These are phyloP conservation scores for Callopanchax toddi DNA, from an alignment of 2,113 vertebrate genomes.

Conservation along the genomic window DNA sequence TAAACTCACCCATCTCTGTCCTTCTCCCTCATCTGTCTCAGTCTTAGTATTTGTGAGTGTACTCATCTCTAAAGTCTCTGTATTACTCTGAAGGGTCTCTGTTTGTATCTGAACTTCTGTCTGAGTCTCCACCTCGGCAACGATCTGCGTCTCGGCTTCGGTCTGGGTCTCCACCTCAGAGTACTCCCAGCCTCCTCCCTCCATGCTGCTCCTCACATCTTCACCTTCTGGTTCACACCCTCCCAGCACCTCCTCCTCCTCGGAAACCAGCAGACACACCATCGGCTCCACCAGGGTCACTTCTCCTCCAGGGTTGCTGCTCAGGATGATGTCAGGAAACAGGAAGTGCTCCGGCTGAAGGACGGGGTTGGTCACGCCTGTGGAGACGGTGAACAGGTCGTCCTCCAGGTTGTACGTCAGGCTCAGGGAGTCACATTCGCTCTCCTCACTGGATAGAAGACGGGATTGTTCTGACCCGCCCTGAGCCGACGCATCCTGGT, in stretches of 20 bases:
- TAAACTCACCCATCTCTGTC: too few species aligned
- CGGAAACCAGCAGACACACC: slow-evolving; percentile 74
- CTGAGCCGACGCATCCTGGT: slow-evolving; percentile 18
- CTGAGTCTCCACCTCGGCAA: slow-evolving; percentile 51
- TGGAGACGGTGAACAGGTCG: slow-evolving; percentile 31
- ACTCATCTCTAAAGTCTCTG: slow-evolving; percentile 9
- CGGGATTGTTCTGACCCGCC: slow-evolving; percentile 63
- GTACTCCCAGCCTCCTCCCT: background rate
- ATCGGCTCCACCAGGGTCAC: slow-evolving; percentile 67
- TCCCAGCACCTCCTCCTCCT: slow-evolving; percentile 53
- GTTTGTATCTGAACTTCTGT: slow-evolving; percentile 53
- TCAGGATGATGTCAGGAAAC: slow-evolving; percentile 79
- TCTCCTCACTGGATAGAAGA: slow-evolving; percentile 67
- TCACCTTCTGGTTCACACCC: background rate
- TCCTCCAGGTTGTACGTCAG: slow-evolving; percentile 48
- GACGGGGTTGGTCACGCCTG: slow-evolving; percentile 27
- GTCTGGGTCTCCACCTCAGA: slow-evolving; percentile 70
- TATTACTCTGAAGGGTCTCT: background rate
- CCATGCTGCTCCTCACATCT: background rate
- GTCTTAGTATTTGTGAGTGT: background rate
- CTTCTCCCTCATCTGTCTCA: background rate
- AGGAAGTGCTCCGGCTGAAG: slow-evolving; percentile 73
- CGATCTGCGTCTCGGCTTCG: slow-evolving; percentile 43
- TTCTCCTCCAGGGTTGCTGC: slow-evolving; percentile 69
- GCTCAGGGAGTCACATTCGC: slow-evolving; percentile 46